Evolutionary conservation across 2,888 invertebrate genomes (phyloP), one percentile per base, ranked within the genome.

Genomic region (Mythimna impura): DNA sequence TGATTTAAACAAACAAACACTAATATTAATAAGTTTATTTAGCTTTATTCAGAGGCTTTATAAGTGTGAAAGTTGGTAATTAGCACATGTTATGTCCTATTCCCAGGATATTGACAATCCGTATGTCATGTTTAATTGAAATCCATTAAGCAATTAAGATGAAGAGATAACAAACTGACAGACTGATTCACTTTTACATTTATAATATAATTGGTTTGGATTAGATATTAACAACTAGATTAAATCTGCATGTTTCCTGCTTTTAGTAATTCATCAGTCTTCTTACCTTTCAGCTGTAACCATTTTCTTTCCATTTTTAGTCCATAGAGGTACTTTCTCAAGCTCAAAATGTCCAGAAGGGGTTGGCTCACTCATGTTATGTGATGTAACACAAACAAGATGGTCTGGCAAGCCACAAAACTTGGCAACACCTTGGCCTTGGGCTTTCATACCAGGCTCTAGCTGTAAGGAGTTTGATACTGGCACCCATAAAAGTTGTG

Each of bases 281-380:
- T 40, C 68, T 87, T 91, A 98, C 95, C 96, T 96, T 69, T 97
- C 94, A 0, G 97, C 93, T 71, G 97, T 96, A 50, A 99, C 91
- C 82, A 97, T 92, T 75, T 97, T 96, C 92, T 98, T 98, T 58
- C 99, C 99, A 81, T 97, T 96, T 87, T 97, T 97, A 0, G 98
- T 97, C 97, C 98, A 99, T 22, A 99, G 88, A 0, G 99, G 98
- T 14, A 98, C 96, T 66, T 97, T 96, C 73, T 97, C 95, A 66
- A 97, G 97, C 82, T 97, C 97, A 91, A 98, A 98, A 90, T 97
- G 97, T 0, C 98, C 98, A 10, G 96, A 85, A n/a, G 97, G 97
- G 7, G 97, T 97, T 30, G 93, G 88, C 86, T 97, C 97, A 76
- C 97, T 97, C 1, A 98, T 97, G 94, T 98, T 98, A 90, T 98